These are phyloP conservation scores for Fundulus diaphanus DNA, from an alignment of 2,797 vertebrate species.

Conservation along the genomic window DNA sequence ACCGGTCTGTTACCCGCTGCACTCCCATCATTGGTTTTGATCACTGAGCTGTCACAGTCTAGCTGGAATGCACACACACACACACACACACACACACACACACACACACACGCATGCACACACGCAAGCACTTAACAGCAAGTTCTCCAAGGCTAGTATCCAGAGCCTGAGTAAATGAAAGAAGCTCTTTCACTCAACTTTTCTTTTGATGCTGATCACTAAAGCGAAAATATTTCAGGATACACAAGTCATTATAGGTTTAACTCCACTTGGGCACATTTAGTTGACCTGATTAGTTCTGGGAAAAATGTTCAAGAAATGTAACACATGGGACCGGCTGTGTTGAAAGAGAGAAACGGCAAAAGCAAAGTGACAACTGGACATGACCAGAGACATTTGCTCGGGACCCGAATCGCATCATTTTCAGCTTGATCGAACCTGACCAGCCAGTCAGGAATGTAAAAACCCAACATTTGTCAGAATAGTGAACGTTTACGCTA, in stretches of 20 bases:
- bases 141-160: slow-evolving; percentile 72
- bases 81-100: slow-evolving; percentile 28
- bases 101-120: slow-evolving; percentile 23
- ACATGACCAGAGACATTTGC: slow-evolving; percentile 18
- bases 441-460: too few relatives aligned
- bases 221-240: slow-evolving; percentile 78
- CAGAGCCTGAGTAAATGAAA: slow-evolving; percentile 81
- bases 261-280: slow-evolving; percentile 64
- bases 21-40: slow-evolving; percentile 69
- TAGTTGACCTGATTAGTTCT: slow-evolving; percentile 66
- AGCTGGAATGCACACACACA: slow-evolving; percentile 24
- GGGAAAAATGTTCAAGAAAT: slow-evolving; percentile 54
- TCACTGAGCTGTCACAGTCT: slow-evolving; percentile 72
- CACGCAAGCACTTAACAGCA: slow-evolving; percentile 17
- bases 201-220: slow-evolving; percentile 80
- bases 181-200: slow-evolving; percentile 80
- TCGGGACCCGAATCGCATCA: neutral
- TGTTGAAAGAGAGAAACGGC: slow-evolving; percentile 6
- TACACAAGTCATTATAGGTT: slow-evolving; percentile 73
- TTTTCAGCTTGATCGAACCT: neutral
- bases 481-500: too few relatives aligned
- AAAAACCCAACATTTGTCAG: too few relatives aligned
- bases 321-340: slow-evolving; percentile 37
- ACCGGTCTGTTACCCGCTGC: slow-evolving; percentile 57
- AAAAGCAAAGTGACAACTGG: neutral